phyloP scores from a whole-genome alignment of 2,888 invertebrate genomes.

The Nemapogon koenigi region DNA sequence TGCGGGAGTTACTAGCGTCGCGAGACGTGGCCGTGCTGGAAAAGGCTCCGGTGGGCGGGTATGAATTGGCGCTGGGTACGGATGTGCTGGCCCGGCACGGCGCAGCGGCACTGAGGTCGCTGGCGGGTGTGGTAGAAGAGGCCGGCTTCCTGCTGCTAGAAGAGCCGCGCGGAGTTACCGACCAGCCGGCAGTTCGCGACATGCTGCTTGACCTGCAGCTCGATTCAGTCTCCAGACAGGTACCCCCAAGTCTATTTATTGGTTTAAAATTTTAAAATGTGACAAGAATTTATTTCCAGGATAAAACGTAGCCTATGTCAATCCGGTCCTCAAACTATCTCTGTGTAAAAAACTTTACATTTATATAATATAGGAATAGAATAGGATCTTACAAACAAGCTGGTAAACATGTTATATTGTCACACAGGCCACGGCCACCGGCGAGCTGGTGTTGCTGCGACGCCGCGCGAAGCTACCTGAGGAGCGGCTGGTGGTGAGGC shows the following conservation, averaged over 20 bases:
- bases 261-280: no score
- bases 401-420: conserved; percentile 28
- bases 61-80: conserved; percentile 71
- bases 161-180: conserved; percentile 61
- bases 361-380: no score
- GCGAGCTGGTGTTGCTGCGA: conserved; percentile 72
- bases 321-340: no score
- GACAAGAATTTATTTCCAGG: no score
- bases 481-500: conserved; percentile 62
- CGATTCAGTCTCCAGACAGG: conserved; percentile 45
- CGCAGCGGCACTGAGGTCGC: conserved; percentile 55
- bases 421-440: conserved; percentile 69
- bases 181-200: conserved; percentile 38
- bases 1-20: conserved; percentile 60
- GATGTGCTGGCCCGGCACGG: conserved; percentile 70
- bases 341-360: no score
- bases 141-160: conserved; percentile 78
- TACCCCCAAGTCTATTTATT: no score
- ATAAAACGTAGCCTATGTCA: no score
- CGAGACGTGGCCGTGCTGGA: conserved; percentile 69
- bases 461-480: conserved; percentile 41
- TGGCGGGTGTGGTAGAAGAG: conserved; percentile 68
- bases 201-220: conserved; percentile 47
- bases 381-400: conserved; percentile 29
- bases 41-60: conserved; percentile 69